Base-by-base conservation (phyloP, 2,797 vertebrate genomes). In the Vultur gryphus region DNA sequence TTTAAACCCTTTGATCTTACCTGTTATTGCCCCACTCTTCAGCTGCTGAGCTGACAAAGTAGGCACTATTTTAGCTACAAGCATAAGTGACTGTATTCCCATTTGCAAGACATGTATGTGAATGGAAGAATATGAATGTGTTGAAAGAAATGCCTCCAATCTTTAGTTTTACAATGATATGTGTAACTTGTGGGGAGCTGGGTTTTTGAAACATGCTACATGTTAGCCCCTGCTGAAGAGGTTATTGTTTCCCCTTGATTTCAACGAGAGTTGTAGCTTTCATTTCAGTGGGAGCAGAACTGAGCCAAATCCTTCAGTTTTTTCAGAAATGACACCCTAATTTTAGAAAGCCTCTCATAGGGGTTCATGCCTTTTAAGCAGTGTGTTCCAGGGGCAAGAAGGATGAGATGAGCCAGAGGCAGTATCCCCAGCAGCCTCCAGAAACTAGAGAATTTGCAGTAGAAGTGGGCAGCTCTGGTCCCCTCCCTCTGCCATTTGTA, bases 1-100 rank as follows among this genome's bases (percentile, higher is more conserved):
- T 88, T 90, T 83, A 75, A 97, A 87, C 73, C 96, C 97, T 98
- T 99, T 98, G 98, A 99, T 99, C 98, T 97, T 84, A 96, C 92
- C 93, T 97, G 97, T 89, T 97, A 97, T 77, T 96, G 96, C 95
- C 92, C 84, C 91, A 26, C 59, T 95, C 94, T 90, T 94, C 54
- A 54, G 87, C 69, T 97, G 95, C 97, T 97, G 96, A 97, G 54
- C 91, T 98, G 98, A 98, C 98, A 98, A 98, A 98, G 98, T 96
- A 97, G 96, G 94, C 61, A 92, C 97, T 98, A 69, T 54, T 93
- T 91, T 86, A 93, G 78, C 90, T 91, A 64, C 41, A 46, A 91
- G 83, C 46, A 8, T 41, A 84, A 92, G 59, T 51, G 89, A 72
- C 72, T 84, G 33, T 39, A 52, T 77, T 85, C 79, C 57, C 9